Conservation (phyloP, 2,888 invertebrate species). For the Phyto melanocephala region DNA sequence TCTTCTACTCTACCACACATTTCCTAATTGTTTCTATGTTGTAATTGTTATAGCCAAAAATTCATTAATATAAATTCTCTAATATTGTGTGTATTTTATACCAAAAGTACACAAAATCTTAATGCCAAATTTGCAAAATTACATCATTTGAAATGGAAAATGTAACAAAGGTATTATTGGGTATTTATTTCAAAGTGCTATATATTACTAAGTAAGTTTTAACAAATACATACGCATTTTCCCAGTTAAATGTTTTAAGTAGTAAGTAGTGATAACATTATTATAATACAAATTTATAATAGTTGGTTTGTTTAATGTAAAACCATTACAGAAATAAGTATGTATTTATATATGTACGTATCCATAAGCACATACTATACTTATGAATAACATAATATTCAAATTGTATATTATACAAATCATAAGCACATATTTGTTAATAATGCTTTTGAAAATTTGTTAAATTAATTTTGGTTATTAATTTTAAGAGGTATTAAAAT, state of each 20-base stretch:
- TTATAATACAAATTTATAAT: neutral
- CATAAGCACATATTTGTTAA: neutral
- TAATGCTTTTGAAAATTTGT: neutral
- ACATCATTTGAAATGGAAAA: neutral
- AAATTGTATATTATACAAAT: neutral
- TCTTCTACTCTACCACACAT: neutral
- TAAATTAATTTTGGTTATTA: slow-evolving; percentile 22
- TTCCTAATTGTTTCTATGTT: neutral
- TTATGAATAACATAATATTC: too few relatives aligned
- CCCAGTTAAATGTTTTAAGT: too few relatives aligned
- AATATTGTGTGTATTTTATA: neutral
- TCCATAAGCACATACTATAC: neutral
- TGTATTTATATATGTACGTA: neutral
- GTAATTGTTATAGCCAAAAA: neutral
- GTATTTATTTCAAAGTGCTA: slow-evolving; percentile 16
- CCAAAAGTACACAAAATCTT: neutral
- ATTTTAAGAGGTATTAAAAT: neutral
- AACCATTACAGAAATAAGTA: neutral
- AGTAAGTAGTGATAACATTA: too few relatives aligned
- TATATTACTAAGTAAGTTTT: neutral
- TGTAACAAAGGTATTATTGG: neutral
- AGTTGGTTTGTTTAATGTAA: neutral
- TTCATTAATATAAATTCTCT: neutral
- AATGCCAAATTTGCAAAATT: neutral
- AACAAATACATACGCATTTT: too few relatives aligned